phyloP scores from a whole-genome alignment of 2,888 invertebrate species.

The Polymixis flavicincta region DNA sequence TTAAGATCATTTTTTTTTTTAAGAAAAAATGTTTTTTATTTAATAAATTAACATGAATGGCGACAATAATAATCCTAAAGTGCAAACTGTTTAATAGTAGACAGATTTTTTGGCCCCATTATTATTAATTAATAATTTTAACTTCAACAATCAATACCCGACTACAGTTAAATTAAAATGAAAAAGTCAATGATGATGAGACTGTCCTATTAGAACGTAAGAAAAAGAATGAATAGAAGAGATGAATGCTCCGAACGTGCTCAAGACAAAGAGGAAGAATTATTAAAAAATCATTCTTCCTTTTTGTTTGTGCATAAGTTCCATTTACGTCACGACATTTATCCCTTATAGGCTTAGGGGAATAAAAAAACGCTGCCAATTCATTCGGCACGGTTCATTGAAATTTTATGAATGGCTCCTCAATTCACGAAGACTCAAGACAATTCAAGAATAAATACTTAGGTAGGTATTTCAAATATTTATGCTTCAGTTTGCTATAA shows the following conservation, averaged over 20 bases:
- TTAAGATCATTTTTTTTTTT: not conserved
- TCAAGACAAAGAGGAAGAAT: constrained; percentile 15
- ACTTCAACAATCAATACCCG: not conserved
- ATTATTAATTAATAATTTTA: constrained; percentile 1
- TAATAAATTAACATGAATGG: not conserved
- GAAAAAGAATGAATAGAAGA: not conserved
- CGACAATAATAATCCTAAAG: not conserved
- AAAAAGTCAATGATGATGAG: not conserved
- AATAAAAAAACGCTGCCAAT: constrained; percentile 18
- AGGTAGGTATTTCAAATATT: constrained; percentile 3
- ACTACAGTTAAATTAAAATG: not conserved
- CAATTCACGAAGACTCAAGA: not conserved
- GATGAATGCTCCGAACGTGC: constrained; percentile 29
- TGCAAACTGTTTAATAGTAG: not conserved
- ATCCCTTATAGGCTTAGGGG: not conserved
- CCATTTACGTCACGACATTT: constrained; percentile 17
- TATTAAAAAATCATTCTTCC: not conserved
- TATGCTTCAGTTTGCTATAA: constrained; percentile 10
- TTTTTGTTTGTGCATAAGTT: constrained; percentile 3
- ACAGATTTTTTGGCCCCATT: not conserved
- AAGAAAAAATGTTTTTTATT: too few relatives aligned
- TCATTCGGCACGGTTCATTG: constrained; percentile 13
- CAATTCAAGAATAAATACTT: not conserved
- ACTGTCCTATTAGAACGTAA: not conserved
- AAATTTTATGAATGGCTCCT: constrained; percentile 17